Evolutionary conservation across 30 jellyfish, hydroid and myxozoan species (phyloP), one percentile per base, ranked within the genome.

Genomic region (Pelagia noctiluca): DNA sequence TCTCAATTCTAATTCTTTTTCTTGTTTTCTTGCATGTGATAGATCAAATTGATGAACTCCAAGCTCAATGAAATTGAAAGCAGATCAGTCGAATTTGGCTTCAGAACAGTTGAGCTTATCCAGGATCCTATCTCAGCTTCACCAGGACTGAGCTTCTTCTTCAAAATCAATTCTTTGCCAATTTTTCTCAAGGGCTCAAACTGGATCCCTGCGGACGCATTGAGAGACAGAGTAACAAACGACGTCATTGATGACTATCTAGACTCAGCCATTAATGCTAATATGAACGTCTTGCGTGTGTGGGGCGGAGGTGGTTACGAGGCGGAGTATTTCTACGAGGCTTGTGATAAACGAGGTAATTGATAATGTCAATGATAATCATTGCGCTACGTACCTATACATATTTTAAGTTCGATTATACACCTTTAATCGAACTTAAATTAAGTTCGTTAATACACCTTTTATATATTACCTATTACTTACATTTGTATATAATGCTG

Each of bases 301-400:
- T 92, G 98, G 98, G 98, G 98, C 63, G 98, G 98, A 1, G 98
- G 98, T 7, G 88, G 92, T 18, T 92, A 67, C 65, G 98, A 92
- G 54, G 49, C 84, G 0, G 98, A 92, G 36, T 42, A 64, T 34
- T 92, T 92, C 61, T 92, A 92, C 66, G 71, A 80, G n/a, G 18
- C 70, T 10, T 90, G 97, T 18, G 98, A 92, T 60, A 46, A 32
- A 74, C 50, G n/a, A n/a, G n/a, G n/a, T n/a, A n/a, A n/a, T n/a
- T n/a, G n/a, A n/a, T n/a, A n/a, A n/a, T n/a, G n/a, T n/a, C n/a
- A n/a, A n/a, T n/a, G n/a, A n/a, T n/a, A n/a, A n/a, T n/a, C n/a
- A n/a, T n/a, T n/a, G n/a, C n/a, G n/a, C n/a, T n/a, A n/a, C n/a
- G n/a, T n/a, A n/a, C n/a, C n/a, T n/a, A n/a, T n/a, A n/a, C 52